Conservation (phyloP, 2,797 vertebrate genomes). For the Xenentodon cancila region DNA sequence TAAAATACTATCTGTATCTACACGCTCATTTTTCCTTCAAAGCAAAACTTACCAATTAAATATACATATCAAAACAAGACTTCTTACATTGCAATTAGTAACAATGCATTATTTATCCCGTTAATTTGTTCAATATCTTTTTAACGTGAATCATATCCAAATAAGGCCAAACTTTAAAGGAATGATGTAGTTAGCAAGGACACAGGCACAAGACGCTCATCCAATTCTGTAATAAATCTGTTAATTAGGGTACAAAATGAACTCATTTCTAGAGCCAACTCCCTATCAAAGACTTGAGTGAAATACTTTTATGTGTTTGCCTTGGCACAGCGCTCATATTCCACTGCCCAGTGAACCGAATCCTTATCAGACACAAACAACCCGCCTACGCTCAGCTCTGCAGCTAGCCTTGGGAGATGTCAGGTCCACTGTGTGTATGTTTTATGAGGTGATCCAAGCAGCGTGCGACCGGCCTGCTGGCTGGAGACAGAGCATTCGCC, state of each 20-base stretch:
- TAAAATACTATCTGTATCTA: constrained; percentile 57
- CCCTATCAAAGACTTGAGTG: constrained; percentile 62
- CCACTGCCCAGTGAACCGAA: constrained; percentile 65
- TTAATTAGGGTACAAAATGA: constrained; percentile 68
- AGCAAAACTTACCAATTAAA: constrained; percentile 50
- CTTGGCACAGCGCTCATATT: constrained; percentile 58
- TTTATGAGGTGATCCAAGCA: constrained; percentile 66
- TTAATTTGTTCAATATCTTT: constrained; percentile 60
- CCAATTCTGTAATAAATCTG: constrained; percentile 51
- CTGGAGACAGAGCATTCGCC: constrained; percentile 35
- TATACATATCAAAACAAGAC: constrained; percentile 48
- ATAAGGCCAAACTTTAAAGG: constrained; percentile 57
- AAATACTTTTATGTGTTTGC: constrained; percentile 72
- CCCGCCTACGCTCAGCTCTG: constrained; percentile 63
- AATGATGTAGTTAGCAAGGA: constrained; percentile 34
- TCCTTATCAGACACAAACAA: constrained; percentile 77
- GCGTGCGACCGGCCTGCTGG: constrained; percentile 51
- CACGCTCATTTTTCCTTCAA: constrained; percentile 50
- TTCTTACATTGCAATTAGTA: constrained; percentile 57
- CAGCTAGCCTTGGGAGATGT: constrained; percentile 64
- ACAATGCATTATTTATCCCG: constrained; percentile 51
- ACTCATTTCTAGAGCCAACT: constrained; percentile 60
- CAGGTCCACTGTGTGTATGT: constrained; percentile 58
- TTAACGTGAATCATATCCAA: constrained; percentile 27
- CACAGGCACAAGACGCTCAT: constrained; percentile 50